phyloP scores from a whole-genome alignment of 2,888 invertebrate species.

The Caenorhabditis angaria region DNA sequence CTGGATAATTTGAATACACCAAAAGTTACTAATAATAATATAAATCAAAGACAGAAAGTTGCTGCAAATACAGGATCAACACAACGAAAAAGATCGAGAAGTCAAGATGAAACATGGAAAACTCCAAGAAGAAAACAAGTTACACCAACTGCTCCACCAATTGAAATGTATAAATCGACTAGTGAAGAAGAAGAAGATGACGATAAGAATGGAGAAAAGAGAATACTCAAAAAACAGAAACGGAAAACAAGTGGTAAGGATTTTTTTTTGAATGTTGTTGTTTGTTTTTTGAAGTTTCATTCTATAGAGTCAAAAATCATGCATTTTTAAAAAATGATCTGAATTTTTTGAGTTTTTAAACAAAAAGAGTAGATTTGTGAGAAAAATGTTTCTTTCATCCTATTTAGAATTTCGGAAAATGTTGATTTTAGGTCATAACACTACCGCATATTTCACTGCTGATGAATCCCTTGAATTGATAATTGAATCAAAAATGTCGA shows the following conservation, averaged over 20 bases:
- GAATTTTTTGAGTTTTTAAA: too few relatives aligned
- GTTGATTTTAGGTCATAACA: constrained; percentile 2
- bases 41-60: not conserved
- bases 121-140: constrained; percentile 1
- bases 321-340: too few relatives aligned
- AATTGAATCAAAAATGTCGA: constrained; percentile 13
- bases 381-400: not conserved
- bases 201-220: not conserved
- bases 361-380: not conserved
- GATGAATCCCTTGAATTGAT: constrained; percentile 23
- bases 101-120: not conserved
- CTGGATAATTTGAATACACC: not conserved
- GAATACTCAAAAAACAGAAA: not conserved
- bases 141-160: constrained; percentile 5
- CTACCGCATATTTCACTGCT: constrained; percentile 32
- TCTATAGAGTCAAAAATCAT: too few relatives aligned
- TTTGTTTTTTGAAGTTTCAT: too few relatives aligned
- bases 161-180: not conserved
- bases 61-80: not conserved
- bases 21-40: not conserved
- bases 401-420: constrained; percentile 3
- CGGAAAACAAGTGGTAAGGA: not conserved
- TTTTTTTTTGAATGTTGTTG: too few relatives aligned
- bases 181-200: constrained; percentile 1
- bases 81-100: not conserved